These are phyloP conservation scores for Pogonomyrmex californicus DNA, from an alignment of 1,140 invertebrate genomes.

Conservation along the genomic window DNA sequence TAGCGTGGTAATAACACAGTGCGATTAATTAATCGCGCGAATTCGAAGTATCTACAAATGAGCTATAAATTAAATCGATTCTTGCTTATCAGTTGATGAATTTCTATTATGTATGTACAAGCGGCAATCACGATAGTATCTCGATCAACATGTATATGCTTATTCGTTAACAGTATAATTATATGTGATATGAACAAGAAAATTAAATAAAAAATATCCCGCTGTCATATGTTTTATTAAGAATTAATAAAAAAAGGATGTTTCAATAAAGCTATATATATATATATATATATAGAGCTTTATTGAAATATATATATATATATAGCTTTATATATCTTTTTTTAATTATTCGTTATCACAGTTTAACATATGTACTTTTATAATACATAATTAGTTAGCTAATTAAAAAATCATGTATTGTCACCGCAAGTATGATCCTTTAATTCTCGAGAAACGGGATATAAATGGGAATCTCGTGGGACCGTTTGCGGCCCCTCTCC, in stretches of 20 bases:
- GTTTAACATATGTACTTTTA: not conserved
- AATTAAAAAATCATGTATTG: constrained; percentile 16
- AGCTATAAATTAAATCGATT: constrained; percentile 37
- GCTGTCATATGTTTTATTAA: not conserved
- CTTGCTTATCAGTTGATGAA: not conserved
- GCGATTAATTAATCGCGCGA: constrained; percentile 32
- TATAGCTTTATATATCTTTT: not conserved
- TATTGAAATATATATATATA: not conserved
- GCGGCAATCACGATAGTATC: not conserved
- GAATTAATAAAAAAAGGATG: not conserved
- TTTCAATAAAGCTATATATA: not conserved
- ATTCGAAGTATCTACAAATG: constrained; percentile 19
- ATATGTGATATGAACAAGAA: not conserved
- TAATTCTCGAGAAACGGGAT: constrained; percentile 30
- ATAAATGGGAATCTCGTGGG: constrained; percentile 17
- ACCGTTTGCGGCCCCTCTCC: constrained; percentile 22
- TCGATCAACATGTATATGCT: not conserved
- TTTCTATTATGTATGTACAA: constrained; percentile 22
- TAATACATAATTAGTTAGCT: not conserved
- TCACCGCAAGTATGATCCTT: constrained; percentile 32
- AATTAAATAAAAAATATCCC: not conserved
- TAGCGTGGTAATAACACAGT: constrained; percentile 13
- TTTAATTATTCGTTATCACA: not conserved
- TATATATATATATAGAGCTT: not conserved
- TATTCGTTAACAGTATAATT: not conserved